Conservation (phyloP, 2,888 invertebrate genomes). For the Eupelmus urozonus region DNA sequence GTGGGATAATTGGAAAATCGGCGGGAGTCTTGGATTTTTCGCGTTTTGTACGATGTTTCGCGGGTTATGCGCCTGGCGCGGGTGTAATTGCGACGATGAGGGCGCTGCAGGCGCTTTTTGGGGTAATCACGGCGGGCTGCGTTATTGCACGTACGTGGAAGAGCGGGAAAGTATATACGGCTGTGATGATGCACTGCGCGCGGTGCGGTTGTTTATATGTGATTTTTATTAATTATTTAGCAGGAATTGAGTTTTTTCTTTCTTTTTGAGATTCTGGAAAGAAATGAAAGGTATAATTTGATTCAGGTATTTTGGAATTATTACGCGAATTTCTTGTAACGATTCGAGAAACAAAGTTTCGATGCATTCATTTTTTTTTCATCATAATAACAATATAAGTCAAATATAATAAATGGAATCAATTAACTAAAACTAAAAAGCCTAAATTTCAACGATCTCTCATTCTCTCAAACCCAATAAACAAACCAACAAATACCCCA, state of each 20-base stretch:
- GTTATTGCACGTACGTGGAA: neutral
- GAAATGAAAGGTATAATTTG: neutral
- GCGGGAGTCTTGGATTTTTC: conserved; percentile 31
- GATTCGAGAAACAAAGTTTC: too few relatives aligned
- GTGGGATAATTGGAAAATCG: conserved; percentile 64
- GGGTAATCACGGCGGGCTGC: neutral
- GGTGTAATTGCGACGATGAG: neutral
- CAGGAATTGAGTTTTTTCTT: neutral
- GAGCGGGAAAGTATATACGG: too few relatives aligned
- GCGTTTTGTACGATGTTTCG: neutral
- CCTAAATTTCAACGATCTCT: too few relatives aligned
- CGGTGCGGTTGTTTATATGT: too few relatives aligned
- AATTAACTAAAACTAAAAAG: too few relatives aligned
- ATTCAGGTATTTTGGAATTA: neutral
- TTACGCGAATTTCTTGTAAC: too few relatives aligned
- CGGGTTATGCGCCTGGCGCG: conserved; percentile 9
- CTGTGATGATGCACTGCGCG: too few relatives aligned
- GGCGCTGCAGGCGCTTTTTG: conserved; percentile 19
- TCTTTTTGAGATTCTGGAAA: neutral
- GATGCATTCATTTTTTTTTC: too few relatives aligned
- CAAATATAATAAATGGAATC: too few relatives aligned
- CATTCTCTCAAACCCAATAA: too few relatives aligned
- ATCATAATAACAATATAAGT: too few relatives aligned
- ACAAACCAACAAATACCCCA: neutral
- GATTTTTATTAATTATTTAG: neutral